Base-by-base conservation (phyloP, 2,888 invertebrate genomes). In the Plagiodera versicolora region DNA sequence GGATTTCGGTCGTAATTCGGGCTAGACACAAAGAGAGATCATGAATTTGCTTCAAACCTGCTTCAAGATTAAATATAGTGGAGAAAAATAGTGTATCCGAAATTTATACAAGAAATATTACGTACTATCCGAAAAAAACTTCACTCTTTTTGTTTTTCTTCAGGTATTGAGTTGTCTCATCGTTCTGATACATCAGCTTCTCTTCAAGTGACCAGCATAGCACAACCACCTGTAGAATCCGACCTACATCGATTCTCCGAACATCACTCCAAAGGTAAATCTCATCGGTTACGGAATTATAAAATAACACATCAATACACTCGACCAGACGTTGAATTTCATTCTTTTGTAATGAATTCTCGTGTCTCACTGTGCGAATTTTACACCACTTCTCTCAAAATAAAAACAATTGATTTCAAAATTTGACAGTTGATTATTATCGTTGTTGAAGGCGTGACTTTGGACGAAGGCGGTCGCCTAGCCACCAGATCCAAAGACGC, bases 381-480 rank as follows among this genome's bases (percentile, higher is more conserved):
- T 6, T 24, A 24, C 24, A 24, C 8, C 28, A n/a, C n/a, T n/a
- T n/a, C n/a, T n/a, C n/a, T n/a, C n/a, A n/a, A n/a, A n/a, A n/a
- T n/a, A n/a, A n/a, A n/a, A n/a, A n/a, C n/a, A n/a, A n/a, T n/a
- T n/a, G n/a, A n/a, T n/a, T n/a, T n/a, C n/a, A n/a, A n/a, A n/a
- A n/a, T n/a, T n/a, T n/a, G n/a, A n/a, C n/a, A n/a, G n/a, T n/a
- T n/a, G n/a, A 28, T 28, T 28, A 28, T 28, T 28, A 9, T 28
- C 9, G 9, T 28, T 28, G 28, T 28, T 8, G 9, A 8, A 39
- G 39, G 92, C 71, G 81, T 92, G 17, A 81, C 84, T 51, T 74
- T 94, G 58, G 85, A 86, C 70, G 87, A 87, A 69, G 88, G 89
- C 65, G 87, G 87, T 65, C 83, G 75, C 24, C 52, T 69, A 14